Base-by-base conservation (phyloP, 1,140 invertebrate genomes). In the Acromyrmex charruanus region DNA sequence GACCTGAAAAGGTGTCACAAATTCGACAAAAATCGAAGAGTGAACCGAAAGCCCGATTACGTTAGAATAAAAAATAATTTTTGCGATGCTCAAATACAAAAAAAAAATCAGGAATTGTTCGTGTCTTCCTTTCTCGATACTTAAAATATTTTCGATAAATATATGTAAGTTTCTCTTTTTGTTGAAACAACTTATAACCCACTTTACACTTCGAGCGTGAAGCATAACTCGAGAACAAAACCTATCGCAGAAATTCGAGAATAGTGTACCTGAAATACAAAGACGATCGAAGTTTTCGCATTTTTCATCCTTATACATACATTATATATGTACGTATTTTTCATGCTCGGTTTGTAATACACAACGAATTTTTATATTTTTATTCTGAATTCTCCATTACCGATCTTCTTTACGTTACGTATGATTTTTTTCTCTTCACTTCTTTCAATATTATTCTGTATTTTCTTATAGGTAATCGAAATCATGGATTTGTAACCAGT, bases 41-140 rank as follows among this genome's bases (percentile, higher is more conserved):
- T n/a, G 14, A 58, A 28, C 28, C 10, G n/a, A n/a, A 55, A 71
- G 10, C 1, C 21, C 77, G 21, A 14, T 18, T 18, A 28, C 25
- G 25, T 35, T 12, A 16, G n/a, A 58, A 58, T 25, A 55, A 58
- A 81, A 71, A 71, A 58, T 5, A 16, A 71, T 71, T 81, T 69
- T 58, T 49, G n/a, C 10, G 16, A 0, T 7, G 9, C 4, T 16
- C 53, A 3, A 39, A 39, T 28, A 35, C 0, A 31, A 4, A 9
- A 77, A 65, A 74, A 44, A 21, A 49, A 49, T 14, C 3, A 44
- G 28, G 12, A 65, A 3, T 44, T 63, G 55, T 49, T 35, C 14
- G 2, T 9, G 14, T 16, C 12, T 21, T 25, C 0, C 16, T 28
- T 55, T n/a, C 39, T 28, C 25, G 18, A 72, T n/a, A 51, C 2